These are phyloP conservation scores for Brachypteracias leptosomus DNA, from an alignment of 2,113 vertebrate genomes.

Conservation along the genomic window DNA sequence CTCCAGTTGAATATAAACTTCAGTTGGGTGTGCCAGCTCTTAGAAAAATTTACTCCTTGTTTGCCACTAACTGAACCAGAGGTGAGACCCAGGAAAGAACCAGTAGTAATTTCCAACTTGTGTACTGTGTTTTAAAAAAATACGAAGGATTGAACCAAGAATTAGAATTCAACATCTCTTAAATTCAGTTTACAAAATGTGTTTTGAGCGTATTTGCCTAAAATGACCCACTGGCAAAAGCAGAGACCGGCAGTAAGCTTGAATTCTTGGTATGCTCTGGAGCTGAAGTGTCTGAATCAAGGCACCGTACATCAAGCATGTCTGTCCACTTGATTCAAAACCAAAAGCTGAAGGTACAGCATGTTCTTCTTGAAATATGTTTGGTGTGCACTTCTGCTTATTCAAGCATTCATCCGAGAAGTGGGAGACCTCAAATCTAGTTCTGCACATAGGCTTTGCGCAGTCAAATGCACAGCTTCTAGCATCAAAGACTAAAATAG, in stretches of 20 bases:
- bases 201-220: not conserved
- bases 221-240: not conserved
- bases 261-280: not conserved
- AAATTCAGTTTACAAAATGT: not conserved
- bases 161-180: not conserved
- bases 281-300: not conserved
- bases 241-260: not conserved
- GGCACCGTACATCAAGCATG: not conserved
- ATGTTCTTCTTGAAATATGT: not conserved
- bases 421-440: not conserved
- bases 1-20: not conserved
- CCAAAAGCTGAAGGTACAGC: not conserved
- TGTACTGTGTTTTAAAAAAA: not conserved
- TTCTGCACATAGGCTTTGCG: not conserved
- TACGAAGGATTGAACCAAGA: not conserved
- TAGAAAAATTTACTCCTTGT: not conserved
- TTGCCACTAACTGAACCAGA: not conserved
- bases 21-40: not conserved
- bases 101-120: not conserved
- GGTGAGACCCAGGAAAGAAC: not conserved
- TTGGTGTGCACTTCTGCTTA: not conserved
- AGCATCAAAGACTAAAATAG: not conserved
- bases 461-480: not conserved
- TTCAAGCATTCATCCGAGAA: not conserved
- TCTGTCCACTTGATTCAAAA: not conserved